phyloP scores from a whole-genome alignment of 2,113 vertebrate species.

The Podarcis raffonei region DNA sequence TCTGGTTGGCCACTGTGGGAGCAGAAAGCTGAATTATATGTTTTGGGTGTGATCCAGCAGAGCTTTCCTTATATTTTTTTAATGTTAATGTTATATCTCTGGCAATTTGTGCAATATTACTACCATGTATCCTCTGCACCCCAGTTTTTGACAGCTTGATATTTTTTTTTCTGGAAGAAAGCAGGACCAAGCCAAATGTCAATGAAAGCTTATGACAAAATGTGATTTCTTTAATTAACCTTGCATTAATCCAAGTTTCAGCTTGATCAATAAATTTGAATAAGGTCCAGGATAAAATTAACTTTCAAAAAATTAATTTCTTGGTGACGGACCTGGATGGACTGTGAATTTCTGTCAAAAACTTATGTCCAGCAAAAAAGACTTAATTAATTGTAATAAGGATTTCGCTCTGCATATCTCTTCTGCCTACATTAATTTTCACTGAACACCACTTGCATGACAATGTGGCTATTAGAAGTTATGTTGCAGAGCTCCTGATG shows the following conservation, averaged over 20 bases:
- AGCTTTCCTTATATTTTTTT: too few species aligned
- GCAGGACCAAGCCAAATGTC: constrained; percentile 1
- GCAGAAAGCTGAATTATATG: too few species aligned
- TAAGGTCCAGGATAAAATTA: constrained; percentile 12
- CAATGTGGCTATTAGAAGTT: constrained; percentile 2
- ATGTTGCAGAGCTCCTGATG: neutral
- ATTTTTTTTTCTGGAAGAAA: neutral
- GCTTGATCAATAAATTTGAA: constrained; percentile 17
- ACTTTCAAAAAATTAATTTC: constrained; percentile 11
- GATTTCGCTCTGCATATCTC: constrained; percentile 5
- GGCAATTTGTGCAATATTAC: too few species aligned
- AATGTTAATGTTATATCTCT: too few species aligned
- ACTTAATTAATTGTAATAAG: constrained; percentile 4
- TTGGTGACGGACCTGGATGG: neutral
- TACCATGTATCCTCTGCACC: too few species aligned
- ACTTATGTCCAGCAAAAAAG: neutral
- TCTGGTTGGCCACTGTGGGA: too few species aligned
- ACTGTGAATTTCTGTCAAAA: constrained; percentile 25
- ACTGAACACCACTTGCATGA: neutral
- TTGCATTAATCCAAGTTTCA: neutral
- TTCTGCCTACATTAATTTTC: constrained; percentile 35
- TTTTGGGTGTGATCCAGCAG: too few species aligned
- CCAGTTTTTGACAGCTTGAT: neutral
- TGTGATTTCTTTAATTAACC: constrained; percentile 11
- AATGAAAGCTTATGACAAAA: constrained; percentile 9